Base-by-base conservation (phyloP, 2,113 vertebrate species). In the Larimichthys polyactis region DNA sequence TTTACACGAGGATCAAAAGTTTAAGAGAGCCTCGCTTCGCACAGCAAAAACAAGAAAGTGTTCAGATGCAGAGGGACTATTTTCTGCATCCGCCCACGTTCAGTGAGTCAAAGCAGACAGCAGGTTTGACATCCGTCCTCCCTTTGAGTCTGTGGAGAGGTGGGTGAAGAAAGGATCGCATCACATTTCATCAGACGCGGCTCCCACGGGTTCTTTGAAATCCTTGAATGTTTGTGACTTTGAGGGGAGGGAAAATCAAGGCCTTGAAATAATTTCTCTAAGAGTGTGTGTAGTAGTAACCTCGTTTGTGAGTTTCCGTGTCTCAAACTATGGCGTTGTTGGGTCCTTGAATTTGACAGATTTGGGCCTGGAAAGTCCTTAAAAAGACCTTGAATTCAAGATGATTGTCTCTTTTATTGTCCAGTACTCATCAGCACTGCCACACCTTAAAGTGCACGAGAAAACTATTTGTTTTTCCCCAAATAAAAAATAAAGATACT, bases 41-140 rank as follows among this genome's bases (percentile, higher is more conserved):
- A 6, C 32, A 1, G 32, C 32, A 6, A 5, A 58, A 40, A 19
- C 52, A 19, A 16, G 32, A 15, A 68, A 44, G 3, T 3, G 9
- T 4, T 44, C 4, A 36, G n/a, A 32, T 49, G 44, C 29, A 78
- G 59, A 54, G 14, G 72, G 51, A 22, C 69, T 75, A 60, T 84
- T 86, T 36, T 60, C 62, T 81, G 65, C 64, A 11, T 78, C 87
- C 87, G 85, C 91, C 87, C 77, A 90, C 91, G 15, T 9, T 3
- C 60, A 52, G 44, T 92, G 91, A 90, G 81, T 92, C 91, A 87
- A 57, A 78, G 0, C 73, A 49, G 49, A 59, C 85, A 69, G 73
- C 76, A 70, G 87, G 62, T 80, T 44, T 63, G 75, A 58, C 75
- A 27, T 59, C 75, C 22, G 0, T 16, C 80, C 59, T 63, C 27